Evolutionary conservation across 1,140 invertebrate species (phyloP).

Genomic region (Eumeta japonica): DNA sequence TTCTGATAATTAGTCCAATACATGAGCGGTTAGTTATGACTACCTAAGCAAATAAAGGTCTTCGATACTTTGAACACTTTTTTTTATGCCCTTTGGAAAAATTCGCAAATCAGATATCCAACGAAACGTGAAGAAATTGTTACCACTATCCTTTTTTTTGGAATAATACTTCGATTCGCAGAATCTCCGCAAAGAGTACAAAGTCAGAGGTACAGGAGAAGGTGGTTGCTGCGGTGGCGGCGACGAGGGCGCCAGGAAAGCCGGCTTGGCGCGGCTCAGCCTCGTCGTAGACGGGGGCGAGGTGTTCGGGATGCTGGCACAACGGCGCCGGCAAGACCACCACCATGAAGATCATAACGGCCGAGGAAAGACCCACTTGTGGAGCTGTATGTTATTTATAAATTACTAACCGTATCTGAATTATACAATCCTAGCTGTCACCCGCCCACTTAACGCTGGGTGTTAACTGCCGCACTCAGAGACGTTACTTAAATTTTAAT

Average conservation of each 20-base stretch:
- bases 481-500: too few relatives aligned
- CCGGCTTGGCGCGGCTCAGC: constrained; percentile 69
- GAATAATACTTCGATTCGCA: constrained; percentile 28
- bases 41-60: too few relatives aligned
- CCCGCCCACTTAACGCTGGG: too few relatives aligned
- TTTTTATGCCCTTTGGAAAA: too few relatives aligned
- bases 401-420: not conserved
- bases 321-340: constrained; percentile 91
- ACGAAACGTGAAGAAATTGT: too few relatives aligned
- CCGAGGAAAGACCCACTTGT: constrained; percentile 72
- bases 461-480: too few relatives aligned
- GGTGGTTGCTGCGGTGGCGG: constrained; percentile 52
- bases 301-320: constrained; percentile 83
- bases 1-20: too few relatives aligned
- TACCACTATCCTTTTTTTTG: too few relatives aligned
- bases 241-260: constrained; percentile 46
- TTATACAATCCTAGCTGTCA: not conserved
- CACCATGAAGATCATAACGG: constrained; percentile 81
- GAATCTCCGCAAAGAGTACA: constrained; percentile 64
- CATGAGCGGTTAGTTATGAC: too few relatives aligned
- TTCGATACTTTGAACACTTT: too few relatives aligned
- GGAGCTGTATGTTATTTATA: constrained; percentile 60
- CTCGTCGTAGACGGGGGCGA: constrained; percentile 77
- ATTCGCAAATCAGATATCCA: too few relatives aligned
- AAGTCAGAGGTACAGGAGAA: constrained; percentile 32